Base-by-base conservation (phyloP, 2,113 vertebrate genomes). In the Thomomys bottae region DNA sequence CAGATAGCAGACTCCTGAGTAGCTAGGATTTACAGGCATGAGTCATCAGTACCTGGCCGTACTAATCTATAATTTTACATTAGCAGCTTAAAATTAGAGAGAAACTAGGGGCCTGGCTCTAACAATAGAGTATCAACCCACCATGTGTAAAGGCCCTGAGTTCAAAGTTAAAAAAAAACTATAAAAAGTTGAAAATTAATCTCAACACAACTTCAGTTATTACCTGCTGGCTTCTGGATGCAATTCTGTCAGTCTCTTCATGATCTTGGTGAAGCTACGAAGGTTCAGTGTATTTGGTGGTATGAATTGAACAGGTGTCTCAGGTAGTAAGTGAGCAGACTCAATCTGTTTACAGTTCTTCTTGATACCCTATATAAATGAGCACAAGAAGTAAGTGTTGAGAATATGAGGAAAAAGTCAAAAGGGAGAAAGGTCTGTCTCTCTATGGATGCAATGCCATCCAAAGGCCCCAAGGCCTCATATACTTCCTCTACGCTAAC, bases 201-300 rank as follows among this genome's bases (percentile, higher is more conserved):
- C 18, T 54, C 14, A 54, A 28, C 1, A 9, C 2, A 64, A 66
- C 7, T 67, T 49, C 8, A 38, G 17, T 40, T 26, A 36, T 89
- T 87, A 98, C 98, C 95, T 98, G 83, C 73, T 97, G n/a, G 93
- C 79, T 11, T 96, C 92, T 61, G 98, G 98, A 63, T 98, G 96
- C 3, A 95, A 81, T 49, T 95, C 94, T 36, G 95, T 38, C 71
- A 98, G 92, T 34, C 92, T 97, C 89, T 94, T 97, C 73, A 98
- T 32, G 86, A 98, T 93, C 94, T 97, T 98, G 90, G 92, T 95
- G 72, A 98, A 98, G 83, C 97, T 98, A 64, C 94, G 96, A 70
- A 97, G 90, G 42, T 97, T 98, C 94, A 97, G 32, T 0, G 89
- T 89, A 0, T 97, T 90, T 64, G 97, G 87, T 91, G 97, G 96